These are phyloP conservation scores for Seriola quinqueradiata DNA, from an alignment of 2,113 vertebrate genomes.

Conservation along the genomic window DNA sequence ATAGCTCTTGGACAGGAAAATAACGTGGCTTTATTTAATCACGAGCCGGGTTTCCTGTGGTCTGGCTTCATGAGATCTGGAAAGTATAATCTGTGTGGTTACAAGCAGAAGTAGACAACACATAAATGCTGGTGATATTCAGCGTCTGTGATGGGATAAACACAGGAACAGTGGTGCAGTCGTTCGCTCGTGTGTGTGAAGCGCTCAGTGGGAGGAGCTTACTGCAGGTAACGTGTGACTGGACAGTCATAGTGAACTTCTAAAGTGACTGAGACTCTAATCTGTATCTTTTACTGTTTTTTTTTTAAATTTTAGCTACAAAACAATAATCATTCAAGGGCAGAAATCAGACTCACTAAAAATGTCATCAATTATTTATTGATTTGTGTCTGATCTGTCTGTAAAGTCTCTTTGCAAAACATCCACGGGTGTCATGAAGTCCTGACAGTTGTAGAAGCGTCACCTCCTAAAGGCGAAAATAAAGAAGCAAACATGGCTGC, in stretches of 20 bases:
- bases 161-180: neutral
- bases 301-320: too few relatives aligned
- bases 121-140: neutral
- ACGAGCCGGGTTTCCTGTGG: slow-evolving; percentile 41
- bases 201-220: neutral
- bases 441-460: neutral
- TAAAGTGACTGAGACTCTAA: too few relatives aligned
- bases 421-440: too few relatives aligned
- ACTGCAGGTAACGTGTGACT: neutral
- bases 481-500: neutral
- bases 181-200: neutral
- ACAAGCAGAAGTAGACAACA: neutral
- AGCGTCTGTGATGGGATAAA: slow-evolving; percentile 21
- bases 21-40: slow-evolving; percentile 38
- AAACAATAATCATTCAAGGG: too few relatives aligned
- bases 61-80: slow-evolving; percentile 30
- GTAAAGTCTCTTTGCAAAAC: too few relatives aligned
- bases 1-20: slow-evolving; percentile 13
- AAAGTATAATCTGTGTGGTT: slow-evolving; percentile 25
- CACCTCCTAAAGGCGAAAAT: neutral
- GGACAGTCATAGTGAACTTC: too few relatives aligned
- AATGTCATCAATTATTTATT: too few relatives aligned
- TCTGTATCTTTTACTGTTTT: too few relatives aligned
- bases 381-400: too few relatives aligned
- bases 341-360: too few relatives aligned